Evolutionary conservation across 1,140 invertebrate species (phyloP).

Genomic region (Samia ricini): DNA sequence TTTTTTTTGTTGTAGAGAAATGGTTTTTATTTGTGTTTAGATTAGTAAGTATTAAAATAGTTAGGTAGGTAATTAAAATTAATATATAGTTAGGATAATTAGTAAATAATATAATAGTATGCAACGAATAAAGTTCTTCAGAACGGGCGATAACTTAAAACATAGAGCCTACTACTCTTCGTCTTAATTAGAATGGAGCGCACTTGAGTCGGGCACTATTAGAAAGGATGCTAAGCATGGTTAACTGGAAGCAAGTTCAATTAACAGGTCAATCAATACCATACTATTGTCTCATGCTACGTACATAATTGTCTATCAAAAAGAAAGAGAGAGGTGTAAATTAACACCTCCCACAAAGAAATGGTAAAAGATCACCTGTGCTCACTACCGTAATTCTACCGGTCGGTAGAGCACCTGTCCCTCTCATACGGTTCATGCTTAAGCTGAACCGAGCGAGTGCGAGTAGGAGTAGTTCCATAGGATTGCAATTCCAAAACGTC

Average conservation of each 20-base stretch:
- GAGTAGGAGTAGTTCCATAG: conserved; percentile 72
- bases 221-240: conserved; percentile 68
- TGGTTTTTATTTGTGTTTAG: neutral
- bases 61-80: no score
- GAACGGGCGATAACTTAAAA: conserved; percentile 46
- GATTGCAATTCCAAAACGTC: conserved; percentile 27
- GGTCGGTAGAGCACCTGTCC: conserved; percentile 73
- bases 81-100: conserved; percentile 22
- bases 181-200: conserved; percentile 64
- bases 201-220: conserved; percentile 53
- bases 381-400: conserved; percentile 77
- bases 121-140: conserved; percentile 19
- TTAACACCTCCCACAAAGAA: conserved; percentile 65
- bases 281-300: conserved; percentile 36
- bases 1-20: neutral
- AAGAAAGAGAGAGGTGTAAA: conserved; percentile 62
- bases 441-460: conserved; percentile 72
- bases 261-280: conserved; percentile 43
- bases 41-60: no score
- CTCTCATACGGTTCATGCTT: conserved; percentile 74
- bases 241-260: conserved; percentile 62
- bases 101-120: conserved; percentile 33
- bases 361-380: conserved; percentile 77
- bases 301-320: conserved; percentile 24
- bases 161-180: conserved; percentile 47